Evolutionary conservation across 1,140 invertebrate species (phyloP).

Genomic region (Brachionus sp.): DNA sequence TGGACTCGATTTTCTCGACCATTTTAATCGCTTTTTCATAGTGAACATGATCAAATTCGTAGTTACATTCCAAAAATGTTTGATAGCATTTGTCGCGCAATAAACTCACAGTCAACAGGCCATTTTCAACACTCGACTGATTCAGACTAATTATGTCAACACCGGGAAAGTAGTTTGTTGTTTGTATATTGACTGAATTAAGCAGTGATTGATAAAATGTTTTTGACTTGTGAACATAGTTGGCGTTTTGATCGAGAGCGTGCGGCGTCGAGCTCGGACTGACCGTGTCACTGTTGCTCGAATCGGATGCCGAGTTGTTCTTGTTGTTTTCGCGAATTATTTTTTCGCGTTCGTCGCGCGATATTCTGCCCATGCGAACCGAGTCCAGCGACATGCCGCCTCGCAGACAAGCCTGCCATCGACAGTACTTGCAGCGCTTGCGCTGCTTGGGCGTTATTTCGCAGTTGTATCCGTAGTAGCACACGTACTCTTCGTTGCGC

Average conservation of each 20-base stretch:
- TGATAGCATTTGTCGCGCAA: constrained; percentile 18
- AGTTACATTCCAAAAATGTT: background rate
- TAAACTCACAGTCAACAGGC: background rate
- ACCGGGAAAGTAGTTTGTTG: constrained; percentile 2
- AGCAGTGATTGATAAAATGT: background rate
- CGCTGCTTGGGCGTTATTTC: constrained; percentile 56
- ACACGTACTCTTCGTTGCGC: constrained; percentile 59
- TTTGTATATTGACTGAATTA: background rate
- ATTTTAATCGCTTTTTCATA: background rate
- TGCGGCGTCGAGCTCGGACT: background rate
- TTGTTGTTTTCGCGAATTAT: background rate
- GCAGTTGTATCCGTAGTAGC: constrained; percentile 58
- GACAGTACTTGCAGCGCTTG: constrained; percentile 59
- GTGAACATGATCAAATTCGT: constrained; percentile 10
- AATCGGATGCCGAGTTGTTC: background rate
- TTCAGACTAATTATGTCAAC: constrained; percentile 10
- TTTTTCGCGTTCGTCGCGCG: constrained; percentile 4
- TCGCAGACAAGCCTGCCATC: constrained; percentile 58
- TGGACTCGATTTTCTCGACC: background rate
- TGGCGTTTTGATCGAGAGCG: background rate
- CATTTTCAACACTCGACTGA: background rate
- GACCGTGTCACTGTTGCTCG: background rate
- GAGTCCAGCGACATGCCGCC: constrained; percentile 29
- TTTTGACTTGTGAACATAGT: background rate
- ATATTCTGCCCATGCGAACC: background rate